Evolutionary conservation across 2,888 invertebrate species (phyloP), one percentile per base, ranked within the genome.

Genomic region (Diaphora mendica): DNA sequence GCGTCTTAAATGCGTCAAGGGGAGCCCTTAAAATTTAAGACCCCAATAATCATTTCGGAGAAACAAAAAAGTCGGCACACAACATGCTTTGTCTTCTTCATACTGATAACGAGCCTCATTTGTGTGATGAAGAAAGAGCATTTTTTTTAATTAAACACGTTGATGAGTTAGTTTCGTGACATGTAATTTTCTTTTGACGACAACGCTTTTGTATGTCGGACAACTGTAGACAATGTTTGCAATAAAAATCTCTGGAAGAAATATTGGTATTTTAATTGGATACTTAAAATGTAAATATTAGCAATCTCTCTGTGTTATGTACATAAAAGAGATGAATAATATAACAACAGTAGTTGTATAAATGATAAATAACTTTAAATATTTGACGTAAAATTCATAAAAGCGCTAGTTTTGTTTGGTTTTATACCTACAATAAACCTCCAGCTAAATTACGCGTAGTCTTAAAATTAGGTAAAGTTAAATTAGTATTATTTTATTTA

Each of bases 141-240:
- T 85, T 62, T 86, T 42, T 85, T 89, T 55, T 88, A 89, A 89
- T 89, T 89, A 89, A 89, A 85, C 83, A 81, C 80, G 77, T 82
- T 85, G 84, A 84, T 85, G 88, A 84, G 83, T 79, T 80, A 85
- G 82, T 82, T 86, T 81, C 78, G 80, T 78, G 79, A 89, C 87
- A 85, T 87, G 88, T 88, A 88, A 87, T 88, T 86, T 85, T 83
- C 82, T 86, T 87, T 87, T 84, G 85, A 87, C 82, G 81, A 80
- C 74, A 80, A 80, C 76, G 80, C 80, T 82, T 82, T 84, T 82
- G 82, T 77, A 79, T 77, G 81, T 80, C 82, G 77, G 78, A 79
- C 77, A 82, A 82, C 72, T 79, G 68, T 71, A 78, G 76, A 77
- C 76, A 73, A 76, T 74, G 73, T 65, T 65, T 67, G 70, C 72